Conservation (phyloP, 53 echinoderm and acorn worm genomes). For the Arbacia lixula region DNA sequence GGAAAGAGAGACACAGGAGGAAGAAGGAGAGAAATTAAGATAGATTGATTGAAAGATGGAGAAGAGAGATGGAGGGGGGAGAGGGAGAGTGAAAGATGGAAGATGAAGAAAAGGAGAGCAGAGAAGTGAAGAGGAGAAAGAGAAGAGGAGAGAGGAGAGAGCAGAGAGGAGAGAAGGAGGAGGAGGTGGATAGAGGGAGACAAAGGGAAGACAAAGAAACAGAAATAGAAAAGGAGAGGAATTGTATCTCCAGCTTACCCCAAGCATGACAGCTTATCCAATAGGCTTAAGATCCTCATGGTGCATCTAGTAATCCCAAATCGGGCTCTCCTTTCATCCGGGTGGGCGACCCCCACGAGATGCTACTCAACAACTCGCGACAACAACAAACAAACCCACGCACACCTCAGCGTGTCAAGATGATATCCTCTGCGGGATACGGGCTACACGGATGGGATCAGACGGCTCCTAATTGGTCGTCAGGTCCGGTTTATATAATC, state of each 20-base stretch:
- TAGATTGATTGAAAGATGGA: background rate
- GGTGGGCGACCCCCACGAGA: no score
- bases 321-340: no score
- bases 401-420: no score
- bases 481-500: no score
- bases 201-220: background rate
- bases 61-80: background rate
- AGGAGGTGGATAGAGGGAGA: background rate
- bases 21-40: background rate
- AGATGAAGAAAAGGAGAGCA: background rate
- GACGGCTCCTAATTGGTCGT: no score
- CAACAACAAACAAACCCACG: no score
- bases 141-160: background rate
- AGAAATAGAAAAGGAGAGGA: background rate
- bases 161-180: background rate
- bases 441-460: no score
- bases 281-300: slow-evolving; percentile 8
- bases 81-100: background rate
- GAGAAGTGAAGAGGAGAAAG: background rate
- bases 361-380: no score
- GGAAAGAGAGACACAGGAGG: background rate
- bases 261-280: slow-evolving; percentile 12
- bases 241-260: slow-evolving; percentile 6
- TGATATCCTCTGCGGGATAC: no score
- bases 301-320: no score